These are phyloP conservation scores for Oscheius onirici DNA, from an alignment of 2,888 invertebrate species.

Conservation along the genomic window DNA sequence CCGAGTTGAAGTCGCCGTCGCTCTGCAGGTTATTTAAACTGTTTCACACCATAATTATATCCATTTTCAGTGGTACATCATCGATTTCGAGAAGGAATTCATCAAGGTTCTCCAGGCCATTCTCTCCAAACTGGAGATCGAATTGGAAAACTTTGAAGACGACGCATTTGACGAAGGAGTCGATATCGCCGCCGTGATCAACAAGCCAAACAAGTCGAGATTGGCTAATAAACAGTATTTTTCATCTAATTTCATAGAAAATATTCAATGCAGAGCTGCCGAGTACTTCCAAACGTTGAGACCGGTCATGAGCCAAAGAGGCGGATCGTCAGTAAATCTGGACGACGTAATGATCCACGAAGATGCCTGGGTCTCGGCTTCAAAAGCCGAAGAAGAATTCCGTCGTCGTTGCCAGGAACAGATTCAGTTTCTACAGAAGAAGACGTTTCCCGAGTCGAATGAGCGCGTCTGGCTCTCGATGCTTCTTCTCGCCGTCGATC, in stretches of 20 bases:
- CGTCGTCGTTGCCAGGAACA: constrained; percentile 43
- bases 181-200: constrained; percentile 22
- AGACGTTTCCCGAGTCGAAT: constrained; percentile 77
- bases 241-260: not conserved
- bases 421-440: constrained; percentile 54
- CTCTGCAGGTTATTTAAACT: constrained; percentile 48
- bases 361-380: not conserved
- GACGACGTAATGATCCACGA: constrained; percentile 14
- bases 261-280: not conserved
- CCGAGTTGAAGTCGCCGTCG: constrained; percentile 76
- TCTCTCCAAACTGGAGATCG: constrained; percentile 36
- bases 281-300: constrained; percentile 19
- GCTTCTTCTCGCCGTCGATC: constrained; percentile 83
- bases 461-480: constrained; percentile 88
- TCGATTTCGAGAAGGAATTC: constrained; percentile 82
- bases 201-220: constrained; percentile 6
- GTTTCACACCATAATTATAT: not conserved
- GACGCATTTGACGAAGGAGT: constrained; percentile 23
- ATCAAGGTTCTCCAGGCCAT: constrained; percentile 73
- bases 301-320: not conserved
- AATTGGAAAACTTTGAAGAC: constrained; percentile 2
- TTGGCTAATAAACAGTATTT: not conserved
- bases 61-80: constrained; percentile 81
- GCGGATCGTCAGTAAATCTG: not conserved
- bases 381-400: constrained; percentile 17